Base-by-base conservation (phyloP, 2,797 vertebrate genomes). In the Sebastes diaconus region DNA sequence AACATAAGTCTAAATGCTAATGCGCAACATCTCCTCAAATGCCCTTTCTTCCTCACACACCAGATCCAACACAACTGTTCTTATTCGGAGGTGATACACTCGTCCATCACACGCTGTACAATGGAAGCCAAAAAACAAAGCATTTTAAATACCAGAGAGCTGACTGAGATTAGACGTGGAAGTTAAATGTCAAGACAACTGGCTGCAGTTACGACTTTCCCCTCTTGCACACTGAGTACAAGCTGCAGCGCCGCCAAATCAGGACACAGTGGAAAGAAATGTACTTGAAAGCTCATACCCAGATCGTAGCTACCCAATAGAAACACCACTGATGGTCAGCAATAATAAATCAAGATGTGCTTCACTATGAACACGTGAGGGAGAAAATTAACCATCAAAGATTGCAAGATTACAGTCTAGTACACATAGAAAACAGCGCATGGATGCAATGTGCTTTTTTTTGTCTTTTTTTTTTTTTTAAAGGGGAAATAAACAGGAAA, bases 391-490 rank as follows among this genome's bases (percentile, higher is more conserved):
- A 74, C 64, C 63, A 27, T 70, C 30, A 66, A 57, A 77, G 77
- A 90, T 42, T 39, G 71, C 50, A 69, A 70, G 67, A 70, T 80
- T 79, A 80, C 69, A 76, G 77, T 79, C 77, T 70, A 79, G 42
- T 73, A 58, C 68, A 75, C 39, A 75, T 20, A 59, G 58, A 77
- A 89, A 88, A 87, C 61, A 68, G 80, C 52, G 42, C 75, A 60
- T 82, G 75, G 67, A 90, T 52, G 84, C 77, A 67, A 88, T 87
- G 85, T 85, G 88, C 81, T 90, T 89, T 22, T 70, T 61, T 14
- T 60, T 61, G 24, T 52, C 32, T 61, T 22, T 74, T 30, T 9
- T 32, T 46, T 57, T 66, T 67, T 42, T 46, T 12, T 1, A 18
- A 70, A 36, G 68, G 57, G 61, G 42, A 54, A 46, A 58, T 27